Evolutionary conservation across 2,888 invertebrate genomes (phyloP).

Genomic region (Archaeoteleia sp.): DNA sequence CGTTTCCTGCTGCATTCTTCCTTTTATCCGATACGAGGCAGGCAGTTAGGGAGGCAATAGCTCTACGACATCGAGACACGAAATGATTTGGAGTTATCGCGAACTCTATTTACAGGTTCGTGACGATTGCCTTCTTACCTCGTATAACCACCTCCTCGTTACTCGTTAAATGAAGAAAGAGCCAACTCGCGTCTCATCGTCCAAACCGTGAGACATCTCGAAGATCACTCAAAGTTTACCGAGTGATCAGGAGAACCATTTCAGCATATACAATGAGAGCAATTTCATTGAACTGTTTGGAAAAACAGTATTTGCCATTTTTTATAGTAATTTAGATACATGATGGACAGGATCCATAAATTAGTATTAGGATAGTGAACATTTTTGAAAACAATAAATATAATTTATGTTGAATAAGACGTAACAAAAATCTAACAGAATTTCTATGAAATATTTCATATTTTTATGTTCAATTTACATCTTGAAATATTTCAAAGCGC

Average conservation of each 20-base stretch:
- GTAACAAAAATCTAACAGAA: no score
- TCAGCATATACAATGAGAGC: no score
- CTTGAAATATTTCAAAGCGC: no score
- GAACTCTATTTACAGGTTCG: conserved; percentile 55
- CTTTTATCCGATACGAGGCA: conserved; percentile 6
- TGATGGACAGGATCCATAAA: no score
- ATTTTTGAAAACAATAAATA: no score
- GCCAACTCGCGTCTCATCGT: background rate
- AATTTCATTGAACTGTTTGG: no score
- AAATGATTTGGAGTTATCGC: conserved; percentile 51
- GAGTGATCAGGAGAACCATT: background rate
- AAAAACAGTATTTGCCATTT: no score
- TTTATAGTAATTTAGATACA: no score
- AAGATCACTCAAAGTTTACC: background rate
- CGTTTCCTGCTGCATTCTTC: conserved; percentile 6
- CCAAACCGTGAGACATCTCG: background rate
- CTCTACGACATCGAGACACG: conserved; percentile 24
- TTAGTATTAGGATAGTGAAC: no score
- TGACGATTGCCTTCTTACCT: conserved; percentile 30
- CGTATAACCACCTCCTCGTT: conserved; percentile 5
- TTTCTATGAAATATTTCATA: no score
- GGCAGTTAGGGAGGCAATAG: conserved; percentile 2
- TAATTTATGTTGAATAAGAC: no score
- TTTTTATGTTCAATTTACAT: no score
- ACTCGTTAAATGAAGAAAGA: conserved; percentile 11